Base-by-base conservation (phyloP, 2,797 vertebrate species). In the Anisognathus igniventris region DNA sequence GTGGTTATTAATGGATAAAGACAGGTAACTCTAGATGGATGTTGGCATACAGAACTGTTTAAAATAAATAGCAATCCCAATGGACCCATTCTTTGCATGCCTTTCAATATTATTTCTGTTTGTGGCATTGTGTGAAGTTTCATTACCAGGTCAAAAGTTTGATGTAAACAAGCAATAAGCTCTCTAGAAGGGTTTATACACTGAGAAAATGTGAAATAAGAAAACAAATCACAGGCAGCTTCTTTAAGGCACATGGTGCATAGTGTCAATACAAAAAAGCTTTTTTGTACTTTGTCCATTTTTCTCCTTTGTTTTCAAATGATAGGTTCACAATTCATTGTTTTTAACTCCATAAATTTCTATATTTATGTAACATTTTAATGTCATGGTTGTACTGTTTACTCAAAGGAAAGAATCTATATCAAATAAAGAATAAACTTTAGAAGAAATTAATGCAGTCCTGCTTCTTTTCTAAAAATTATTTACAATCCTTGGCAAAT, bases 1-100 rank as follows among this genome's bases (percentile, higher is more conserved):
- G 73, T 75, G 82, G 62, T 68, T 91, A 84, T 83, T 94, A 92
- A 56, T 73, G 92, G 68, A 88, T 92, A 91, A 91, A 92, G 89
- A 3, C 51, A 73, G 68, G 73, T 70, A 57, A 60, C 72, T 92
- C 86, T 8, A 88, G 58, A 54, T 54, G 45, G 61, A 90, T 89
- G 64, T 23, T 89, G 92, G 68, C 70, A 86, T 51, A 33, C 5
- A 72, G 56, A 67, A 70, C 70, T 75, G 40, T 81, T 90, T 53
- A 75, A 75, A 87, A 76, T 74, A 90, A 76, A 79, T 57, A 64
- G 39, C 54, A 91, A 66, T 76, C 87, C 82, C 76, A 73, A 24
- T 2, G 14, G 81, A 68, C 35, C 25, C 33, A n/a, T 77, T 89
- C 70, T 93, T 83, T 77, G 91, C 40, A 45, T 0, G 0, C 19